Conservation (phyloP, 2,888 invertebrate species). For the Abscondita cerata region DNA sequence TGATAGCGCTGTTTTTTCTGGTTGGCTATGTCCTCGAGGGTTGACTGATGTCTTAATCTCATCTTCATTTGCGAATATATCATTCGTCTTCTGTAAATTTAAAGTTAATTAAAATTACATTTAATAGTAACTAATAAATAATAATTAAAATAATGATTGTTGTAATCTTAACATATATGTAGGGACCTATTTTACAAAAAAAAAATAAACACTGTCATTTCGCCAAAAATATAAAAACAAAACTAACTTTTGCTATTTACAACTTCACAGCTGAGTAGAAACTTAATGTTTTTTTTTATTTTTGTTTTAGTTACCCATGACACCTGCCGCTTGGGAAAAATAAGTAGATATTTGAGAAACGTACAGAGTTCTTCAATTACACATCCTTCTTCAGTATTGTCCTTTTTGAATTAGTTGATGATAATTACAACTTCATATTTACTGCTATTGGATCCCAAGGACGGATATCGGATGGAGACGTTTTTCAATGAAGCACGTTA, state of each 20-base stretch:
- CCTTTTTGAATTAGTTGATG: background rate
- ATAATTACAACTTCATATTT: conserved; percentile 1
- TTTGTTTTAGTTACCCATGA: conserved; percentile 4
- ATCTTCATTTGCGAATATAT: conserved; percentile 6
- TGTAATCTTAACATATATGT: too few relatives aligned
- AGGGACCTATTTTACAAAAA: background rate
- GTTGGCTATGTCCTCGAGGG: background rate
- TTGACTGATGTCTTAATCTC: background rate
- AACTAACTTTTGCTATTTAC: background rate
- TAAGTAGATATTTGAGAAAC: background rate
- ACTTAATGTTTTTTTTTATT: background rate
- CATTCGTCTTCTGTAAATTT: conserved; percentile 10
- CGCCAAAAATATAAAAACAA: background rate
- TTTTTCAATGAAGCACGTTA: conserved; percentile 4
- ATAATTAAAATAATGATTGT: too few relatives aligned
- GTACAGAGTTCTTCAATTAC: background rate
- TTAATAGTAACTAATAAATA: background rate
- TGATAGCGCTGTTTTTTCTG: background rate
- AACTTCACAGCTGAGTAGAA: background rate
- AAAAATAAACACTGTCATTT: too few relatives aligned
- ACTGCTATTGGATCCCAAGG: background rate
- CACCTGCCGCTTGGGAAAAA: background rate
- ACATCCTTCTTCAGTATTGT: background rate
- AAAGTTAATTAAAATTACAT: conserved; percentile 5
- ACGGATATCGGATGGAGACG: too few relatives aligned